Percentiles rank a stretch among this genome's conserved stretches.
These are phyloP conservation scores for Corythoichthys haematopterus DNA, from an alignment of 2,113 vertebrate species.

Conservation along the genomic window DNA sequence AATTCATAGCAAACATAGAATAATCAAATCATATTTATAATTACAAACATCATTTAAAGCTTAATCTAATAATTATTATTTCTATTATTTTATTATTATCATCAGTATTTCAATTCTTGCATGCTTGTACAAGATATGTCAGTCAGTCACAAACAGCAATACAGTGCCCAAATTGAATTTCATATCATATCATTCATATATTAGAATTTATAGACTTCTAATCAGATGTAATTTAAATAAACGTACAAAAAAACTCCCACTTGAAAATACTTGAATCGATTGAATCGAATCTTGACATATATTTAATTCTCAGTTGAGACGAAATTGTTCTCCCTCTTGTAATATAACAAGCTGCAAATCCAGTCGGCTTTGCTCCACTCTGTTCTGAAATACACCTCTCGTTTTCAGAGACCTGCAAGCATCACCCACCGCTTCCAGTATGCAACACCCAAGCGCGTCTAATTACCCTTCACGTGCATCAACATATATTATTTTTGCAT, in stretches of 20 bases:
- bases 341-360: constrained; percentile 50
- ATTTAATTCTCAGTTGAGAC: not conserved
- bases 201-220: not conserved
- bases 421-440: constrained; percentile 8
- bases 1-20: not conserved
- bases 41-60: not conserved
- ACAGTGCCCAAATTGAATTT: not conserved
- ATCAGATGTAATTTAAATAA: not conserved
- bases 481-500: not conserved
- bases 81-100: not conserved
- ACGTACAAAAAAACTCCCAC: too few relatives aligned
- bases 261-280: too few relatives aligned
- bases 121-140: not conserved
- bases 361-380: constrained; percentile 53
- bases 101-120: not conserved
- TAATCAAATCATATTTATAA: not conserved
- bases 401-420: constrained; percentile 44
- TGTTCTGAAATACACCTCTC: constrained; percentile 54
- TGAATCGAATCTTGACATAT: too few relatives aligned
- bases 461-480: constrained; percentile 4
- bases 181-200: not conserved
- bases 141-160: constrained; percentile 44
- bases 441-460: constrained; percentile 9
- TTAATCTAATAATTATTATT: constrained; percentile 8
- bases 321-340: constrained; percentile 29